Evolutionary conservation across 2,888 invertebrate species (phyloP), one percentile per base, ranked within the genome.

Genomic region (Cheilosia impressa): DNA sequence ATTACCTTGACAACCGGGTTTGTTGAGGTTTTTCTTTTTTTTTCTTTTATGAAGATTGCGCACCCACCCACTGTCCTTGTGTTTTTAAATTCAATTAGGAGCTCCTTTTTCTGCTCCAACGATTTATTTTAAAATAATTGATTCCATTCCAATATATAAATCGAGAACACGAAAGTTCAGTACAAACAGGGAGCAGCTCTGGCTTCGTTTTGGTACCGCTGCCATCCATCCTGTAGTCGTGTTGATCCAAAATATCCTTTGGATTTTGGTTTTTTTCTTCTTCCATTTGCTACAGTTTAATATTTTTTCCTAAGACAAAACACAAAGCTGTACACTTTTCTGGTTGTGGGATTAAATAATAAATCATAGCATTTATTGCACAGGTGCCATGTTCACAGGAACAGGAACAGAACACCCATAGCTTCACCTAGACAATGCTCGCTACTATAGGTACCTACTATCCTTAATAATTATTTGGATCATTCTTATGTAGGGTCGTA

Each of bases 361-460:
- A 84, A 84, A 84, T 84, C 84, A 84, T 84, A 84, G 84, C 84
- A 80, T 84, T 84, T 84, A 80, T 75, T 84, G 58, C 75, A 84
- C 84, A 84, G 84, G 84, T 84, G 84, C 69, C 80, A 53, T 43
- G 69, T 79, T 84, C 84, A 31, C 84, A 84, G 71, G 57, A 19
- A 60, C 10, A 72, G 19, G 17, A 17, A 19, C 38, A 41, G 47
- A 31, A 43, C 41, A 62, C 34, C 24, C 34, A 53, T 13, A 62
- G 45, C 17, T 55, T 60, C 53, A 27, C 60, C 50, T 19, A 13
- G 66, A 45, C 41, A 47, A 63, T 41, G 24, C 7, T 24, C 10
- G 58, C 45, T 69, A 79, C 68, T 79, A 79, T 65, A 52, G 65
- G 57, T 84, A 79, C n/a, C n/a, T n/a, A n/a, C 75, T 79, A 84